phyloP scores from a whole-genome alignment of 1,140 invertebrate species.

The Pseudomyrmex dendroicus region DNA sequence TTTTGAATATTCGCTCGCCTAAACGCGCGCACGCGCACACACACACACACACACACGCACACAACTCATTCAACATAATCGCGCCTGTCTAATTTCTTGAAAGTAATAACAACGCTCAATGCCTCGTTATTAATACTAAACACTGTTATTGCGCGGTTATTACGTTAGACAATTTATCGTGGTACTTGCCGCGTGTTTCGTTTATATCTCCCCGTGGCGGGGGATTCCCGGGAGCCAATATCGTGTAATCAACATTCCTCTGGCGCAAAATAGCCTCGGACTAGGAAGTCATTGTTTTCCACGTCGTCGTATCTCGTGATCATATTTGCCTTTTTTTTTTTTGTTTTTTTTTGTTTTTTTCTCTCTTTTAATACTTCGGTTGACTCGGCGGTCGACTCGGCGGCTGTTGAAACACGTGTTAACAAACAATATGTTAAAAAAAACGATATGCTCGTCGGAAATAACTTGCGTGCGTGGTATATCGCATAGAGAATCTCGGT shows the following conservation, averaged over 20 bases:
- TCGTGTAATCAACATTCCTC: conserved; percentile 69
- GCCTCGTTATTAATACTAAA: conserved; percentile 63
- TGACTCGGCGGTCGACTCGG: not conserved
- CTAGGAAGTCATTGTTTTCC: no score
- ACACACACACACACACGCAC: not conserved
- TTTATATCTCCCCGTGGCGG: conserved; percentile 21
- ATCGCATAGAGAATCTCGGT: no score
- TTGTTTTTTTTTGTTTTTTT: not conserved
- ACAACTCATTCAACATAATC: conserved; percentile 1
- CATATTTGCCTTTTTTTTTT: conserved; percentile 15
- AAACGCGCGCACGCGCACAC: not conserved
- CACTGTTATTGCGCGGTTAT: conserved; percentile 51
- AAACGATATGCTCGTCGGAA: no score
- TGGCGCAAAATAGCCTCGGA: conserved; percentile 64
- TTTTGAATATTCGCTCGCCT: conserved; percentile 1
- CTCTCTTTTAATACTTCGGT: not conserved
- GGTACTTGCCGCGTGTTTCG: conserved; percentile 45
- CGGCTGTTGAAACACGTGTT: no score
- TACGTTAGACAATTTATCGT: conserved; percentile 52
- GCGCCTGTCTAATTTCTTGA: conserved; percentile 54
- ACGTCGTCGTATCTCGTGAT: no score
- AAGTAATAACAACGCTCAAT: conserved; percentile 52
- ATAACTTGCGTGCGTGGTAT: no score
- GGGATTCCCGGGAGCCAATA: conserved; percentile 64
- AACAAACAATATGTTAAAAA: no score